A percentile compares a stretch with the other conserved stretches of the same genome.
Evolutionary conservation across 2,888 invertebrate species (phyloP).

Genomic region (Auanema freiburgensis): DNA sequence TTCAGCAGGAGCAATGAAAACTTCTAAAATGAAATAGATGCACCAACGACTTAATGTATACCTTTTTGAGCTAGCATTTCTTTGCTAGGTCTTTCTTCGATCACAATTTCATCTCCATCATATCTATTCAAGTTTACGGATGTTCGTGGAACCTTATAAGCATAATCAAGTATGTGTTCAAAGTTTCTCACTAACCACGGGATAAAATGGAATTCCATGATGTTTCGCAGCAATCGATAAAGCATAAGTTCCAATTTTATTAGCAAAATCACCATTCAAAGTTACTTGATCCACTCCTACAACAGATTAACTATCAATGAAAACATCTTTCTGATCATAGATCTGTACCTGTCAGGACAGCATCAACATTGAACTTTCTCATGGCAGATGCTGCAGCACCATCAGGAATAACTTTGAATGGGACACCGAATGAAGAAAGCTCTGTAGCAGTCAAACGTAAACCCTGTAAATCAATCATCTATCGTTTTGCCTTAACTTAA

Average conservation of each 20-base stretch:
- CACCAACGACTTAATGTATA: not conserved
- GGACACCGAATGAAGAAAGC: slow-evolving; percentile 73
- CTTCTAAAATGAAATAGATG: slow-evolving; percentile 28
- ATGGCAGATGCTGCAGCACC: slow-evolving; percentile 91
- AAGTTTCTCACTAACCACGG: slow-evolving; percentile 30
- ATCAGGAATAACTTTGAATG: slow-evolving; percentile 76
- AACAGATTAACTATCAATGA: slow-evolving; percentile 10
- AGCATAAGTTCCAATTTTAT: slow-evolving; percentile 76
- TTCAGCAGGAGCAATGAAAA: slow-evolving; percentile 70
- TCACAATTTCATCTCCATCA: slow-evolving; percentile 83
- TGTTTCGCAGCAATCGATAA: slow-evolving; percentile 88
- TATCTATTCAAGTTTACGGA: slow-evolving; percentile 80
- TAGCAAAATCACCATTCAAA: slow-evolving; percentile 95
- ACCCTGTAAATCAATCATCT: slow-evolving; percentile 68
- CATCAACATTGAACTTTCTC: slow-evolving; percentile 80
- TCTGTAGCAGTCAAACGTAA: slow-evolving; percentile 93
- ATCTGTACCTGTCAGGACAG: slow-evolving; percentile 87
- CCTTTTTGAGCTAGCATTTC: slow-evolving; percentile 77
- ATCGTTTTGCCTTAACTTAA: not conserved
- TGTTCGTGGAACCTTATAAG: not conserved
- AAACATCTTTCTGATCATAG: not conserved
- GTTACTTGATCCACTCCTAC: slow-evolving; percentile 84
- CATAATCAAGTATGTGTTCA: no score
- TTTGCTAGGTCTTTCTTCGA: slow-evolving; percentile 86
- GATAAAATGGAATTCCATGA: slow-evolving; percentile 70